Conservation (phyloP, 2,113 vertebrate genomes). For the Tinamus guttatus region DNA sequence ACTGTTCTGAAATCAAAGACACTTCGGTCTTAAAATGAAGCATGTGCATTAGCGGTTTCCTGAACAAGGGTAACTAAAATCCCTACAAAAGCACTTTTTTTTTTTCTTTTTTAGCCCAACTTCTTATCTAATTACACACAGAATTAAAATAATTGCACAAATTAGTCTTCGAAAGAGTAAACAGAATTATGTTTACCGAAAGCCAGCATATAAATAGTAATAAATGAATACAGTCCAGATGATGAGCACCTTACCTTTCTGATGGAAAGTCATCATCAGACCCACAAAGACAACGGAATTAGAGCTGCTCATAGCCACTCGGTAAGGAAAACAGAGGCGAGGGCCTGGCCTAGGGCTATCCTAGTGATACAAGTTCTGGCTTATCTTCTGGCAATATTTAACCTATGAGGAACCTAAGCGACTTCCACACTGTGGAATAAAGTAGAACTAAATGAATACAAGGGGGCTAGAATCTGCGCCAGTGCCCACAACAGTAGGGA, state of each 20-base stretch:
- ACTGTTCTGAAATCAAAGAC: background rate
- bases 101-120: background rate
- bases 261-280: background rate
- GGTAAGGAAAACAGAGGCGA: background rate
- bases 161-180: background rate
- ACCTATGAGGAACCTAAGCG: background rate
- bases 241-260: background rate
- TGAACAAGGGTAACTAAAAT: background rate
- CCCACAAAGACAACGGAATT: background rate
- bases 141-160: background rate
- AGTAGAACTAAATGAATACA: background rate
- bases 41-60: fast-evolving
- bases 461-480: background rate
- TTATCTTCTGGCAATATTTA: background rate
- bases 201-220: background rate
- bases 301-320: background rate
- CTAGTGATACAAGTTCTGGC: background rate
- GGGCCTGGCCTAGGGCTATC: background rate
- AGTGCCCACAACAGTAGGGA: background rate
- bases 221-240: background rate
- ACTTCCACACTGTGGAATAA: background rate
- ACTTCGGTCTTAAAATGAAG: background rate
- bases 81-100: background rate
- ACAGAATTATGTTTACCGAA: background rate
- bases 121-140: background rate